Conservation (phyloP, 2,113 vertebrate genomes). For the Tetrao urogallus region DNA sequence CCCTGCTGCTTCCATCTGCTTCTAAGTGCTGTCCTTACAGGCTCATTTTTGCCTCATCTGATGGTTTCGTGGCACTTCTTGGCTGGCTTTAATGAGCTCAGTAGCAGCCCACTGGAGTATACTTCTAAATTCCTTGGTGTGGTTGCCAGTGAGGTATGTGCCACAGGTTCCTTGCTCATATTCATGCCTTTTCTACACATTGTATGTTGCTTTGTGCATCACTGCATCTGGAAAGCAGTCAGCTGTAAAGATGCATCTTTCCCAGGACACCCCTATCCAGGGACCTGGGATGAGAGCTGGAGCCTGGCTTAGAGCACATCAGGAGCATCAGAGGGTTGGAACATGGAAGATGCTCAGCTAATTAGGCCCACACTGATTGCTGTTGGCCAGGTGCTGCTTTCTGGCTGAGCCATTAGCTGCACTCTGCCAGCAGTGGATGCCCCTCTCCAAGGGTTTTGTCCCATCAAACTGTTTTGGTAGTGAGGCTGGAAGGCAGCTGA, state of each 20-base stretch:
- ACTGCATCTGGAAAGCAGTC: neutral
- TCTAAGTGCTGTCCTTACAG: neutral
- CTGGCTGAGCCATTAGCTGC: accelerated
- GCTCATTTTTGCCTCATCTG: neutral
- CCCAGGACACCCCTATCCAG: accelerated
- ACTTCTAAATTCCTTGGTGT: neutral
- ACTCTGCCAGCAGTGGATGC: accelerated
- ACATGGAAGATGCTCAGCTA: neutral
- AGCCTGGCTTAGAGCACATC: neutral
- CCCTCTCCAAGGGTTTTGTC: neutral
- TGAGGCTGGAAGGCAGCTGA: accelerated
- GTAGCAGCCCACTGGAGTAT: neutral
- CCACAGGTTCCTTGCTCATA: accelerated
- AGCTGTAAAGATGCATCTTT: neutral
- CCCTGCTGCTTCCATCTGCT: accelerated
- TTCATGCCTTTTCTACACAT: neutral
- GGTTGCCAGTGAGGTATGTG: neutral
- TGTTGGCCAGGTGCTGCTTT: neutral
- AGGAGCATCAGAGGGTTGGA: neutral
- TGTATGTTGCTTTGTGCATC: accelerated
- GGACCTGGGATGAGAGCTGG: accelerated
- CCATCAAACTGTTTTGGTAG: neutral
- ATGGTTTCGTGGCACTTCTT: neutral
- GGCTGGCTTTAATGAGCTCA: neutral
- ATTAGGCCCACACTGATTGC: accelerated